Evolutionary conservation across 2,888 invertebrate genomes (phyloP), one percentile per base, ranked within the genome.

Genomic region (Zygaena filipendulae): DNA sequence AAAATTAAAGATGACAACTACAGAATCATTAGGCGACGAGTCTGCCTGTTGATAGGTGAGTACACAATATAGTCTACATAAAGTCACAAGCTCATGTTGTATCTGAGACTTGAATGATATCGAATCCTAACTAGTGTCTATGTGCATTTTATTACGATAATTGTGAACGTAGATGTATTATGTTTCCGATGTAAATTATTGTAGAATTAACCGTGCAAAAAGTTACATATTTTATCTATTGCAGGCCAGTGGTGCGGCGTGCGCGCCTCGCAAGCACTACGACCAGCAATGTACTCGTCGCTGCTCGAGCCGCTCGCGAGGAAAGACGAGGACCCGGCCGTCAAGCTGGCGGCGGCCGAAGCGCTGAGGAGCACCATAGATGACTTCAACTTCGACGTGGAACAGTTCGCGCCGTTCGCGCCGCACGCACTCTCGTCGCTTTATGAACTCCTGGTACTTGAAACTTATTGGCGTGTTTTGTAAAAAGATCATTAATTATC

Each of bases 371-470:
- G 85, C 45, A 88, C 91, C 1, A 87, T 97, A 19, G 95, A 96
- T 48, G 95, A 95, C 66, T 96, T 96, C 74, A 92, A 94, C 54
- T 97, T 97, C 69, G 87, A 89, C 49, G 84, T 88, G 1, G 91
- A 92, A 37, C 88, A 91, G 55, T 96, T 97, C 61, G 81, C 88
- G 37, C 92, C 92, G 11, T 95, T 87, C 63, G 83, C 95, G 36
- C 88, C 91, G 33, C 83, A 88, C 13, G 84, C 87, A 3, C 93
- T 95, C 52, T 84, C 87, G 32, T 83, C 91, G 29, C 81, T 96
- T 7, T 95, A 95, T 67, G 83, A 85, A 33, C 81, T 97, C 40
- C 74, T 97, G 47, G 91, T 92, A 48, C 19, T 48, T 52, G 6
- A 12, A 3, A 11, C 8, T 21, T 12, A 12, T 23, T 11, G 2